Evolutionary conservation across 23 tunicate genomes (phyloP).

Genomic region (Aplidium turbinatum): DNA sequence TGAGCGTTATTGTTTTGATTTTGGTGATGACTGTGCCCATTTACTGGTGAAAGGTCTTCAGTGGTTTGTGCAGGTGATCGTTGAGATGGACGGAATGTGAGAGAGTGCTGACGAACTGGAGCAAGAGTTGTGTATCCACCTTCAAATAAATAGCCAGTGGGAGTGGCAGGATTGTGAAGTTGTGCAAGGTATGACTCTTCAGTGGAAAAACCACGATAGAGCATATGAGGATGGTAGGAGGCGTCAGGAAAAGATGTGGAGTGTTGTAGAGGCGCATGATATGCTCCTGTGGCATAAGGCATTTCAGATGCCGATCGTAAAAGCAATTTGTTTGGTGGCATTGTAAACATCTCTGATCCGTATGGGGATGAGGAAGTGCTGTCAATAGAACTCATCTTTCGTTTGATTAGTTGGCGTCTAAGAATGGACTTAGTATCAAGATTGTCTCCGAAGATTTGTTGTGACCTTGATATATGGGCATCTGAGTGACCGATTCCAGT

Average conservation of each 20-base stretch:
- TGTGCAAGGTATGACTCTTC: conserved; percentile 68
- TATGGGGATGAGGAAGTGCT: conserved; percentile 37
- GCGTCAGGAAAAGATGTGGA: conserved; percentile 65
- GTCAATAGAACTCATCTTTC: conserved; percentile 75
- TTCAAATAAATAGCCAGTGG: conserved; percentile 57
- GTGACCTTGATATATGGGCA: conserved; percentile 32
- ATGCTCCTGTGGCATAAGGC: conserved; percentile 62
- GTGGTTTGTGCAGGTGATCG: conserved; percentile 23
- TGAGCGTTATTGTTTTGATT: conserved; percentile 93
- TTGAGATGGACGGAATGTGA: conserved; percentile 34
- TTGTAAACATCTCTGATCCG: conserved; percentile 54
- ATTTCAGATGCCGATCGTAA: conserved; percentile 70
- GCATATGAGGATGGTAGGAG: conserved; percentile 54
- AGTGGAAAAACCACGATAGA: conserved; percentile 25
- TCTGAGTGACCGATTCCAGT: conserved; percentile 58
- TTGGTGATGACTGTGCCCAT: conserved; percentile 51
- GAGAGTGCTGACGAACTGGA: conserved; percentile 47
- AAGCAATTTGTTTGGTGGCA: conserved; percentile 82
- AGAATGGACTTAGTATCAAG: conserved; percentile 77
- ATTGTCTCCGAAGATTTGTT: conserved; percentile 35
- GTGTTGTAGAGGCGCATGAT: conserved; percentile 78
- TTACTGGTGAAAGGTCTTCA: conserved; percentile 47
- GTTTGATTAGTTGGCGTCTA: conserved; percentile 78
- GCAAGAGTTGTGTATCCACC: conserved; percentile 89
- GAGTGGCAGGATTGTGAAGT: conserved; percentile 47